Evolutionary conservation across 1,140 invertebrate genomes (phyloP).

Genomic region (Orussus abietinus): DNA sequence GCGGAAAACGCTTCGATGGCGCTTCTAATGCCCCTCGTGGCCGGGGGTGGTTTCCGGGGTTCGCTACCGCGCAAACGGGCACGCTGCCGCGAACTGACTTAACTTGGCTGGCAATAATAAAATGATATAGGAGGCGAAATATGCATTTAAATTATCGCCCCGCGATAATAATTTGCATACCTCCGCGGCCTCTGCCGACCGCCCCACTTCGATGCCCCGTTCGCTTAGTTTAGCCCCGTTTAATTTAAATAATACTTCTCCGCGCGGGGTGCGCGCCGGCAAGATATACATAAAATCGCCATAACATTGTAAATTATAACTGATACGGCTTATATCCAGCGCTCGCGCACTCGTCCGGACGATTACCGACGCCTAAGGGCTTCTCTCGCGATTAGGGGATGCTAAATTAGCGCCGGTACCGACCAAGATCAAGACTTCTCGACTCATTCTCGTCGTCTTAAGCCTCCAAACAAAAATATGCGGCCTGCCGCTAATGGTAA

Average conservation of each 20-base stretch:
- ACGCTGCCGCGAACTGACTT: slow-evolving; percentile 42
- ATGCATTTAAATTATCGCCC: slow-evolving; percentile 57
- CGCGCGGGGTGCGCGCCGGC: slow-evolving; percentile 23
- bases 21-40: slow-evolving; percentile 40
- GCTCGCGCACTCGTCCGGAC: slow-evolving; percentile 21
- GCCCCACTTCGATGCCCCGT: slow-evolving; percentile 45
- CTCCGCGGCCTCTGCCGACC: slow-evolving; percentile 23
- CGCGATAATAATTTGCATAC: slow-evolving; percentile 57
- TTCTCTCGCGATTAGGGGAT: slow-evolving; percentile 19
- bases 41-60: slow-evolving; percentile 2
- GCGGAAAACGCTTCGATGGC: slow-evolving; percentile 47
- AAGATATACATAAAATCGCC: slow-evolving; percentile 57
- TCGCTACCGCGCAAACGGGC: slow-evolving; percentile 37
- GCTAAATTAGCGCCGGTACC: slow-evolving; percentile 12
- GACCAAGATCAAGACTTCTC: too few species aligned
- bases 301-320: slow-evolving; percentile 57
- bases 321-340: slow-evolving; percentile 52
- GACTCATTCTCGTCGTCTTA: too few species aligned
- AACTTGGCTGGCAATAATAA: slow-evolving; percentile 54
- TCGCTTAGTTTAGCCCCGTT: slow-evolving; percentile 56
- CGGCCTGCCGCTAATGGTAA: too few species aligned
- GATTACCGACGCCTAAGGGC: slow-evolving; percentile 28
- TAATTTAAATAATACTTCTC: slow-evolving; percentile 57
- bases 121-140: slow-evolving; percentile 56
- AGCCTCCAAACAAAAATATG: too few species aligned